Percentiles rank a stretch among this genome's conserved stretches.
These are phyloP conservation scores for Agrochola circellaris DNA, from an alignment of 2,888 invertebrate genomes.

Conservation along the genomic window DNA sequence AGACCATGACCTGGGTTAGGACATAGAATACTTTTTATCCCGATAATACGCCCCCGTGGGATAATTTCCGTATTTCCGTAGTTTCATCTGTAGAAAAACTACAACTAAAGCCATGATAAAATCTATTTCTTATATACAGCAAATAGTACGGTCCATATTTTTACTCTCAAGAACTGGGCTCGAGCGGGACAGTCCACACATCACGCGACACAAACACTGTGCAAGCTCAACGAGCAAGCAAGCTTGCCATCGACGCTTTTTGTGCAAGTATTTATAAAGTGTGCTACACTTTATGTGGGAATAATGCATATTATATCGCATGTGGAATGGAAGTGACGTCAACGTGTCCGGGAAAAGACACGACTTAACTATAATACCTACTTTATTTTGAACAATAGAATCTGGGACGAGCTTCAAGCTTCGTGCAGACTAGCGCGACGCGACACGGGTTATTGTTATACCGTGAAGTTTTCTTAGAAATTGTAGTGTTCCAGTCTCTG, in stretches of 20 bases:
- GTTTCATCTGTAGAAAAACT: neutral
- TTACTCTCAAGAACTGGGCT: slow-evolving; percentile 25
- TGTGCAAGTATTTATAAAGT: slow-evolving; percentile 26
- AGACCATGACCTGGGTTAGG: too few species aligned
- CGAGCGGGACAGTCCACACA: slow-evolving; percentile 23
- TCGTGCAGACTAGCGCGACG: too few species aligned
- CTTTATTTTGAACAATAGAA: neutral
- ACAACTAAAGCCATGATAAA: neutral
- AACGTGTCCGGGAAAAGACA: neutral
- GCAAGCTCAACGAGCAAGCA: slow-evolving; percentile 19
- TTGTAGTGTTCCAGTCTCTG: too few species aligned
- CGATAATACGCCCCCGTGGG: too few species aligned
- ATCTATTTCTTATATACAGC: neutral
- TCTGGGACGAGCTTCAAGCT: neutral
- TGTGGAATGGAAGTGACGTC: too few species aligned
- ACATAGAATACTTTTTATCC: too few species aligned
- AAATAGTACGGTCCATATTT: slow-evolving; percentile 48
- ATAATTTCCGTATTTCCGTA: too few species aligned
- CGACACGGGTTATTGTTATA: too few species aligned
- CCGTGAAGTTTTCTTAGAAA: too few species aligned
- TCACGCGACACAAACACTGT: slow-evolving; percentile 38
- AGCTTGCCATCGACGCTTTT: slow-evolving; percentile 26
- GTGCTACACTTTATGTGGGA: neutral
- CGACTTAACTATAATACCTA: neutral
- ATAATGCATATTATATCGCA: slow-evolving; percentile 13